Conservation (phyloP, 2,797 vertebrate species). For the Pipistrellus pygmaeus region DNA sequence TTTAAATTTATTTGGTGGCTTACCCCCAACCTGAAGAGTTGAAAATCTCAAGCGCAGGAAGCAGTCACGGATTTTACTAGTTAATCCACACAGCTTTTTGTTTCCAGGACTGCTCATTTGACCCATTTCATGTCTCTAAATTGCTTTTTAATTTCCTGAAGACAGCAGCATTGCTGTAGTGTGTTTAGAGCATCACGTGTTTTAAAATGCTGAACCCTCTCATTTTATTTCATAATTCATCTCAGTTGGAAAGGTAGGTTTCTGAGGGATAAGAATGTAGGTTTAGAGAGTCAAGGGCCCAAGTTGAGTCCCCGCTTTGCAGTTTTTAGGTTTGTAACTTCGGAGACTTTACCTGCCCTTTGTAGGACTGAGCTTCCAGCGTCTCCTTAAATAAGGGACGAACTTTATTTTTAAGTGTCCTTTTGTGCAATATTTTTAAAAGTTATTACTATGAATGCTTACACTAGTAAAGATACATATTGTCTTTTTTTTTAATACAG, state of each 20-base stretch:
- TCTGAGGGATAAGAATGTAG: not conserved
- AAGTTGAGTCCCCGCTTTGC: not conserved
- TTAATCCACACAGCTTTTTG: constrained; percentile 50
- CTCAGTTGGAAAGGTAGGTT: constrained; percentile 16
- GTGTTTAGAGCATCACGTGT: constrained; percentile 29
- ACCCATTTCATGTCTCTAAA: constrained; percentile 75
- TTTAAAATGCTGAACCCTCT: constrained; percentile 41
- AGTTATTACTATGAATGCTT: not conserved
- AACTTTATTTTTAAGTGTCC: constrained; percentile 4
- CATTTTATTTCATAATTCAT: constrained; percentile 47
- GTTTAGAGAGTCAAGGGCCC: not conserved
- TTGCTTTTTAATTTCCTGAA: constrained; percentile 78
- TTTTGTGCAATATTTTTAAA: not conserved
- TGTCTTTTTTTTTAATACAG: not conserved
- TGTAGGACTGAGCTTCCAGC: not conserved
- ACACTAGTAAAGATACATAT: not conserved
- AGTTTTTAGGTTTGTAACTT: not conserved
- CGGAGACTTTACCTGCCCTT: not conserved
- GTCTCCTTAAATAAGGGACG: not conserved
- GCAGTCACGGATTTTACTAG: constrained; percentile 61
- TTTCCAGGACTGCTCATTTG: constrained; percentile 62
- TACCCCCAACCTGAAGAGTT: constrained; percentile 56
- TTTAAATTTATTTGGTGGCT: constrained; percentile 72
- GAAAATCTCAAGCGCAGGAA: constrained; percentile 68
- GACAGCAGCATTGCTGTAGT: constrained; percentile 48